Evolutionary conservation across 2,888 invertebrate species (phyloP), one percentile per base, ranked within the genome.

Genomic region (Drosophila infuscata): DNA sequence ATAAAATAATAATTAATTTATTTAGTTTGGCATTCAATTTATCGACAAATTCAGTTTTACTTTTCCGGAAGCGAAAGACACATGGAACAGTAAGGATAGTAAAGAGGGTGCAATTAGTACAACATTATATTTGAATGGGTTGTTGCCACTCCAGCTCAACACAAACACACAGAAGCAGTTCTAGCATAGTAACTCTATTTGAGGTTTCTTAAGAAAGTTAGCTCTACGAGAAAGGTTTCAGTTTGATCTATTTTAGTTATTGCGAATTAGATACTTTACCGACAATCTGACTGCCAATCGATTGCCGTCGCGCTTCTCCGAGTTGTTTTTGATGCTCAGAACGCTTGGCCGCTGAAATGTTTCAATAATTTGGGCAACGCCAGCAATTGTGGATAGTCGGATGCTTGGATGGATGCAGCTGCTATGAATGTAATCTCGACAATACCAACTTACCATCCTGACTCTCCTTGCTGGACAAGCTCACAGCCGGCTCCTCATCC

Each of bases 401-500:
- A 56, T 58, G 30, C 46, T 38, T 46, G 58, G 51, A 56, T 76
- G 64, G 54, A 48, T 43, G 30, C 54, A 51, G 51, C 54, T 32
- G 54, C 20, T 20, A 29, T 41, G 30, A 35, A 12, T 17, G 12
- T 29, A 17, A 9, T 12, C 25, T 6, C 3, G 20, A n/a, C 11
- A 20, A 20, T 12, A 4, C 25, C n/a, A 35, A 91, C 91, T 94
- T 93, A 84, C 94, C 94, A 73, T 94, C 94, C 73, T 94, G 93
- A 38, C 94, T 94, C 84, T 94, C 94, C 58, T 94, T 93, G 68
- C 94, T 94, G 2, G 94, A 93, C 38, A 93, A 51, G 63, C 92
- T 92, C 30, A 92, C 92, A 36, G 92, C 94, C 78, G 95, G 95
- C 66, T 95, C 94, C 64, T 95, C 94, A 71, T 95, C 94, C 15